Base-by-base conservation (phyloP, 2,888 invertebrate species). In the Dolichopus griseipennis region DNA sequence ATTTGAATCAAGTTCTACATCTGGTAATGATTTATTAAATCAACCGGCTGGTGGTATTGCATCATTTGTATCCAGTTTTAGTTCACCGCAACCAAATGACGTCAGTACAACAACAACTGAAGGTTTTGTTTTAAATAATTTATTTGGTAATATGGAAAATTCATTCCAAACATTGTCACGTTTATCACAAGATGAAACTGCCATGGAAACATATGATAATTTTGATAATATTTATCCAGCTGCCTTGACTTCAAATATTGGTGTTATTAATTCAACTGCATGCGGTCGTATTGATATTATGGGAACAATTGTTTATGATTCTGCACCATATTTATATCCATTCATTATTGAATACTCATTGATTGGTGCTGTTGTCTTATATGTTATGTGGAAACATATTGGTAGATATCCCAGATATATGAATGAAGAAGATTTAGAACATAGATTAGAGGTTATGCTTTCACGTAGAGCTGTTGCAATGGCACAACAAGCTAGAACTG, bases 381-480 rank as follows among this genome's bases (percentile, higher is more conserved):
- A 94, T 80, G 92, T 95, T 67, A 96, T 96, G 93, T 97, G 96
- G 96, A 91, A 92, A 78, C 93, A 93, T 78, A 94, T 95, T 80
- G 94, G 94, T 69, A 88, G 92, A 78, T 90, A 92, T 82, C 91
- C 94, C 66, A 90, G 90, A 65, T 87, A 87, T 73, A 84, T 88
- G 73, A 86, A 85, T 75, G 92, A 92, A 77, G 93, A 92, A 83
- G 93, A 93, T 83, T 84, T 93, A 77, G 93, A 93, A 83, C 92
- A 92, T 82, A 88, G 92, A 78, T 84, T 93, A 79, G 93, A 93
- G 81, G 90, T 92, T 76, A 93, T 93, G 90, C 83, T 93, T 73
- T 92, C 92, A 71, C 88, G 92, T 78, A 87, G 93, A 78, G 93
- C 93, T 70, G 92, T 92, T 70, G 92, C 91, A 67, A 85, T 93